Evolutionary conservation across 1,140 invertebrate genomes (phyloP).

Genomic region (Zaprionus inermis): DNA sequence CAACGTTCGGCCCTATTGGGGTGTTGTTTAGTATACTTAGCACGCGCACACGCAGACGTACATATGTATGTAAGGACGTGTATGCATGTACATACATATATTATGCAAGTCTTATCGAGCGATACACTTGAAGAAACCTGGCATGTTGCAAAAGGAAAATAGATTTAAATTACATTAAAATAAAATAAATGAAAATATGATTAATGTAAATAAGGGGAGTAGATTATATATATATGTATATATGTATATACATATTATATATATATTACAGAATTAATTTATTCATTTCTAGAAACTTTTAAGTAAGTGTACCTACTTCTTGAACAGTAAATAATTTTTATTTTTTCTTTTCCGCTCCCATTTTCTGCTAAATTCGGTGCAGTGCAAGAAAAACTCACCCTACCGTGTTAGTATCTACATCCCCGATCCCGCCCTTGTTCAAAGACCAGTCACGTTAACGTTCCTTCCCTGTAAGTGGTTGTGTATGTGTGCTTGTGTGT

Average conservation of each 20-base stretch:
- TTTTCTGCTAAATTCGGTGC: too few relatives aligned
- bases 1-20: constrained; percentile 1
- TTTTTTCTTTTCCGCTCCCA: too few relatives aligned
- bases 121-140: not conserved
- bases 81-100: constrained; percentile 2
- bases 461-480: constrained; percentile 6
- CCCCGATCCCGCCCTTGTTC: constrained; percentile 28
- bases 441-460: constrained; percentile 37
- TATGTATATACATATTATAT: too few relatives aligned
- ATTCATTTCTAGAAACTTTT: too few relatives aligned
- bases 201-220: too few relatives aligned
- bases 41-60: constrained; percentile 23
- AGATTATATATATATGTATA: too few relatives aligned
- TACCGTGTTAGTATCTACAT: not conserved
- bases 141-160: too few relatives aligned
- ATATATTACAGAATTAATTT: too few relatives aligned
- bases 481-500: constrained; percentile 16
- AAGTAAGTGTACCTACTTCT: too few relatives aligned
- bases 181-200: too few relatives aligned
- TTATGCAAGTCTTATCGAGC: not conserved
- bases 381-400: constrained; percentile 1
- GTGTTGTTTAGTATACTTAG: constrained; percentile 47
- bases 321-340: too few relatives aligned
- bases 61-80: not conserved
- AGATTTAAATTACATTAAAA: too few relatives aligned